Evolutionary conservation across 2,888 invertebrate species (phyloP), one percentile per base, ranked within the genome.

Genomic region (Meiosimyza platycephala): DNA sequence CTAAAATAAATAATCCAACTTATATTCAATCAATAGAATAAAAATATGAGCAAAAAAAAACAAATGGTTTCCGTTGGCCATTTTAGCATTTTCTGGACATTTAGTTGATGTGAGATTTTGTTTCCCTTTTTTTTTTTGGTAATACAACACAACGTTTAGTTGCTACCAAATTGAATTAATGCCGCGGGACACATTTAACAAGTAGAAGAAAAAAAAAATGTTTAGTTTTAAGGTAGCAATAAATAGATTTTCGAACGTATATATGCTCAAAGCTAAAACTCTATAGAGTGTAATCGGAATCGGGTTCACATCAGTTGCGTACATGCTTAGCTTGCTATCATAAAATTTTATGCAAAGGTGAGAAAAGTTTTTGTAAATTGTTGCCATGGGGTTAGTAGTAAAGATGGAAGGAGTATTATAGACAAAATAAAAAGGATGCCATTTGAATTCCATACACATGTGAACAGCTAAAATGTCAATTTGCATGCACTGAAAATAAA

Each of bases 131-230:
- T 54, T 67, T 9, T 13, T 22, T 22, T 22, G 22, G 18, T 6
- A 64, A 64, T 15, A 28, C 64, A 22, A 28, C 22, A 50, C 51
- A 63, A 18, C 64, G 6, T 13, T 13, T 66, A 51, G 52, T 18
- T 63, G 50, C 15, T 28, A 74, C 71, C 75, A 82, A 82, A 84
- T 82, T 82, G 82, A 82, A 82, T 82, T 83, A 82, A 78, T 77
- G 81, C 82, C 83, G 78, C 80, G 84, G 83, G 83, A 78, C 83
- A 81, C 77, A 83, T 83, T 80, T 79, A 83, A 48, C 40, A 22
- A 13, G 18, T 40, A 18, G 6, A 51, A 48, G 40, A 28, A 33
- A 12, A 47, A 3, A 6, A 15, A 54, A 16, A 16, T 40, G 6
- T 40, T 9, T 40, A 9, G 40, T 9, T 40, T 40, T 40, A 9